phyloP scores from a whole-genome alignment of 1,140 invertebrate genomes.

The Drosophila orosa region DNA sequence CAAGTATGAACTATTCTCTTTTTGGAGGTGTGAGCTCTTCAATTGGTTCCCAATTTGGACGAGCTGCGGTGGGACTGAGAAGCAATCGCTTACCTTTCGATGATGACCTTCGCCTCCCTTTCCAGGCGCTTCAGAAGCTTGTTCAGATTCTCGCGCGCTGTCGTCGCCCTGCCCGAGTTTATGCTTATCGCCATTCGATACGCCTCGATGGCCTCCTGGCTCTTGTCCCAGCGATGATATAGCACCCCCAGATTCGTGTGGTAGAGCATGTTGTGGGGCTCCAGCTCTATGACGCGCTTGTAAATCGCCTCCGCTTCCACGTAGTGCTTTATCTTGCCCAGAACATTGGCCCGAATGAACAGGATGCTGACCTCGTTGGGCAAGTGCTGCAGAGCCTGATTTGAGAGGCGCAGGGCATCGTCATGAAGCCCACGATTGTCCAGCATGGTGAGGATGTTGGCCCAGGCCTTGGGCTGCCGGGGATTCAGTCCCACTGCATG shows the following conservation, averaged over 20 bases:
- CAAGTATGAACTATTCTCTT: neutral
- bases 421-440: slow-evolving; percentile 91
- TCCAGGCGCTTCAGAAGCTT: slow-evolving; percentile 67
- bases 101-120: slow-evolving; percentile 38
- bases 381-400: slow-evolving; percentile 88
- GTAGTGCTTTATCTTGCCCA: slow-evolving; percentile 92
- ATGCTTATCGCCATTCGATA: slow-evolving; percentile 88
- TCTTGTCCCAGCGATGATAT: slow-evolving; percentile 96
- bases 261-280: slow-evolving; percentile 89
- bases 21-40: neutral
- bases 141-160: slow-evolving; percentile 70
- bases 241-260: slow-evolving; percentile 94
- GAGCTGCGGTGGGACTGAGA: slow-evolving; percentile 3
- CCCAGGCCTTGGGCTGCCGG: slow-evolving; percentile 94
- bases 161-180: slow-evolving; percentile 53
- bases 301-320: slow-evolving; percentile 93
- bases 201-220: slow-evolving; percentile 88
- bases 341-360: slow-evolving; percentile 94
- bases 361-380: slow-evolving; percentile 90
- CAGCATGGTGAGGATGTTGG: slow-evolving; percentile 94
- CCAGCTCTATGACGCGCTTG: slow-evolving; percentile 89
- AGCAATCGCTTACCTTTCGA: slow-evolving; percentile 9
- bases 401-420: slow-evolving; percentile 89
- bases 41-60: neutral
- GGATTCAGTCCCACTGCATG: slow-evolving; percentile 91